Conservation (phyloP, 2,113 vertebrate species). For the Okapia johnstoni region DNA sequence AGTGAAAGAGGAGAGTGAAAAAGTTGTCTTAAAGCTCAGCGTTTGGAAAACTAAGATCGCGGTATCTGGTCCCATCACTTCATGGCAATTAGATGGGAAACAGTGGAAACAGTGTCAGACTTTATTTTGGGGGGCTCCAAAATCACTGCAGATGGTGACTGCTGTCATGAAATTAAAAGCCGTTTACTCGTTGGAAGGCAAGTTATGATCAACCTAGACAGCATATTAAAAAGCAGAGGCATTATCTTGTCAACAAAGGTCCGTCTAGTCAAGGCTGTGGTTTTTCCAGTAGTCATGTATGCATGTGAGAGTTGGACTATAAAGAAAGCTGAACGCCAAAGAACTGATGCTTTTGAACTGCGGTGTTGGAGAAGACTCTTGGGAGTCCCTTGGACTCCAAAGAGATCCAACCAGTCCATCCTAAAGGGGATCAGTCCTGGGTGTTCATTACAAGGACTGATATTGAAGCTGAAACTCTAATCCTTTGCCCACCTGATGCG, state of each 20-base stretch:
- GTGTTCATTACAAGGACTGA: not conserved
- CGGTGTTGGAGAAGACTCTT: not conserved
- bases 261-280: not conserved
- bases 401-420: not conserved
- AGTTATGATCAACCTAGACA: not conserved
- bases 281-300: not conserved
- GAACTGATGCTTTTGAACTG: not conserved
- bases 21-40: not conserved
- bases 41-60: not conserved
- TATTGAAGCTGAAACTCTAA: not conserved
- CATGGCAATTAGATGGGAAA: not conserved
- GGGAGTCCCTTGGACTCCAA: not conserved
- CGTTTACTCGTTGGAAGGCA: not conserved
- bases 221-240: not conserved
- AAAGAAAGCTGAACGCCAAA: not conserved
- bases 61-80: not conserved
- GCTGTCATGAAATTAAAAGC: not conserved
- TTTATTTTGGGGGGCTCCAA: not conserved
- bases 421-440: not conserved
- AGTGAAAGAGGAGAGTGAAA: not conserved
- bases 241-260: not conserved
- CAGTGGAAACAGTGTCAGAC: not conserved
- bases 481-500: fast-evolving
- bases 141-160: not conserved
- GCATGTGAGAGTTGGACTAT: not conserved